A percentile compares a stretch with the other conserved stretches of the same genome.
phyloP scores from a whole-genome alignment of 1,140 invertebrate genomes.

The Drosophila ambigua region DNA sequence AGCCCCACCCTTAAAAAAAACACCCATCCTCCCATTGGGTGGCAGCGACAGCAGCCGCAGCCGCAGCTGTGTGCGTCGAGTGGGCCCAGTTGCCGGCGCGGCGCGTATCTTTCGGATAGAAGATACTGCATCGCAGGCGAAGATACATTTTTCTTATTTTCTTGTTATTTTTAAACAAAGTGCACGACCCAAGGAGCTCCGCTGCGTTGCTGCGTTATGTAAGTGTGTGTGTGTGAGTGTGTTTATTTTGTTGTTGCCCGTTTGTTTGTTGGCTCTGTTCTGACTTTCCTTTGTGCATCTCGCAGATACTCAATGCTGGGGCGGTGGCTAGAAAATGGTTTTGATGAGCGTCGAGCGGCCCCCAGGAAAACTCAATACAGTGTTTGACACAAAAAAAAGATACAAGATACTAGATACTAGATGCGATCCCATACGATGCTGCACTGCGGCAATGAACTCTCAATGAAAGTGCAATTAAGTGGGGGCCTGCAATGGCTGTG shows the following conservation, averaged over 20 bases:
- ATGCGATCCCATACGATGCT: no score
- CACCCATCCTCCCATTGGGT: conserved; percentile 5
- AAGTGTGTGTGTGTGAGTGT: conserved; percentile 19
- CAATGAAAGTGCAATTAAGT: conserved; percentile 74
- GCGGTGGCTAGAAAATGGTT: conserved; percentile 14
- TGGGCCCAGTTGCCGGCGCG: conserved; percentile 22
- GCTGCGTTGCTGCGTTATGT: conserved; percentile 9
- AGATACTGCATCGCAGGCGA: conserved; percentile 26
- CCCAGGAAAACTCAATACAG: conserved; percentile 46
- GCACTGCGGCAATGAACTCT: conserved; percentile 58
- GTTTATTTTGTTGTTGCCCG: conserved; percentile 44
- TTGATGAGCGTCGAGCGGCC: conserved; percentile 23
- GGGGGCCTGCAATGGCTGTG: conserved; percentile 60
- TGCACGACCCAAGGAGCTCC: conserved; percentile 31
- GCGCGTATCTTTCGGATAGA: conserved; percentile 29
- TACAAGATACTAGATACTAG: conserved; percentile 10
- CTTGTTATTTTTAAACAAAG: conserved; percentile 67
- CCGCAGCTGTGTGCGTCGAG: conserved; percentile 35
- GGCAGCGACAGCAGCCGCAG: no score
- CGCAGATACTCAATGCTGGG: conserved; percentile 36
- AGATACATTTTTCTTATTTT: conserved; percentile 45
- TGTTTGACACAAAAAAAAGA: conserved; percentile 57
- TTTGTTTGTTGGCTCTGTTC: conserved; percentile 35
- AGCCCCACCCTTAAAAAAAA: background rate
- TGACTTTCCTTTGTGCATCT: conserved; percentile 48